These are phyloP conservation scores for Camelus bactrianus DNA, from an alignment of 2,113 vertebrate genomes.

Conservation along the genomic window DNA sequence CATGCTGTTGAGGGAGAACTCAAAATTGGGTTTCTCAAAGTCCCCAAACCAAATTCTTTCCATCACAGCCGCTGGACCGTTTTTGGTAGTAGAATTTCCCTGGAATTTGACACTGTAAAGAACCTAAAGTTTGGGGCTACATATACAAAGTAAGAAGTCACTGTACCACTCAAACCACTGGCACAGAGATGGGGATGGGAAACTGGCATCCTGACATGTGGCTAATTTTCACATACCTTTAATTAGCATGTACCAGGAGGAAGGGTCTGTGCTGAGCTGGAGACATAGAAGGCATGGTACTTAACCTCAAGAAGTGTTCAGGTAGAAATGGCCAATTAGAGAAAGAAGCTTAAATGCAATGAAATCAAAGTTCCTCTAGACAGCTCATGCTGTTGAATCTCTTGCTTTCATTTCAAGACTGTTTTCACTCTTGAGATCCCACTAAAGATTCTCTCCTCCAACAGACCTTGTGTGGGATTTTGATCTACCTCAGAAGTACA, in stretches of 20 bases:
- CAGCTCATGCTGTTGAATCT: not conserved
- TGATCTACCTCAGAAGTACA: not conserved
- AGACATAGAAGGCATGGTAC: not conserved
- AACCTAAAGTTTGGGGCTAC: not conserved
- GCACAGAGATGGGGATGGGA: not conserved
- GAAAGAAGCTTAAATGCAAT: conserved; percentile 8
- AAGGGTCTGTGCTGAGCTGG: not conserved
- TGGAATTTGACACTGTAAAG: not conserved
- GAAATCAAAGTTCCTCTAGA: not conserved
- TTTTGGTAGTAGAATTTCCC: not conserved
- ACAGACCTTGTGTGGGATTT: not conserved
- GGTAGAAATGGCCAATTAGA: not conserved
- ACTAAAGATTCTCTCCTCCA: conserved; percentile 24
- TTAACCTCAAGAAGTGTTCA: not conserved
- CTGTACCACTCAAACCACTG: not conserved
- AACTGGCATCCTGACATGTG: not conserved
- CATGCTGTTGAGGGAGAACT: not conserved
- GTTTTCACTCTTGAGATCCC: not conserved
- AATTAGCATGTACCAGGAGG: not conserved
- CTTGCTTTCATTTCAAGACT: not conserved
- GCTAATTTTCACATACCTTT: not conserved
- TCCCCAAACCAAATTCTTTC: not conserved
- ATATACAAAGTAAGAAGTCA: not conserved
- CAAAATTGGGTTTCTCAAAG: not conserved
- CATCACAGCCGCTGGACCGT: not conserved